Evolutionary conservation across 2,888 invertebrate genomes (phyloP), one percentile per base, ranked within the genome.

Genomic region (Drosophila aldrichi): DNA sequence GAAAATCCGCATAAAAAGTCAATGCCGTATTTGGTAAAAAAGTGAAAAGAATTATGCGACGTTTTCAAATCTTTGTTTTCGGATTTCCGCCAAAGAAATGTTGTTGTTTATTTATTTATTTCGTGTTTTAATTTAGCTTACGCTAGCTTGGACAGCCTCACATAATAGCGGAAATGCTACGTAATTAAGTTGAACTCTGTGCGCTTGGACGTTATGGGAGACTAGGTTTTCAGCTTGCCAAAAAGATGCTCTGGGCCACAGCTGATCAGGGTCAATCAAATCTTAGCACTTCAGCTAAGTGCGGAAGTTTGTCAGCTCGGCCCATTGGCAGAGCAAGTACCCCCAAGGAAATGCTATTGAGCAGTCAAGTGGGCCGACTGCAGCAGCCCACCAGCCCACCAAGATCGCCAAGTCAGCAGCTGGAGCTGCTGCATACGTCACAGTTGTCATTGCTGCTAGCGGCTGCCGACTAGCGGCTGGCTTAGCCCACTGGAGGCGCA

Each of bases 21-120:
- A 68, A 68, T 57, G 51, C 87, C 88, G 68, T 77, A 89, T 89
- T 89, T 81, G 88, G 89, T 73, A 62, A 77, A 78, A 83, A 77
- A 82, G 86, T 88, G 87, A 87, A 87, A 87, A 88, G 82, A 85
- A 87, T 82, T 77, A 79, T 84, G 77, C 80, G 86, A 73, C 48
- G 70, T 76, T 74, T 79, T 70, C 52, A 62, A 52, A 70, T 51
- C 57, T 71, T 70, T 77, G 38, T 66, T 55, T 76, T 82, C 72
- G 81, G 75, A 87, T 79, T 87, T 87, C 87, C 87, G 87, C 70
- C 56, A 82, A 88, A 86, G 85, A 88, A 88, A 82, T 49, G 48
- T 67, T 44, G 44, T 44, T 44, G 44, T 44, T 44, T 40, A 18
- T 18, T 22, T 44, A 6, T 44, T 22, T 3, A 8, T 44, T 8